Conservation (phyloP, 2,888 invertebrate genomes). For the Busseola fusca region DNA sequence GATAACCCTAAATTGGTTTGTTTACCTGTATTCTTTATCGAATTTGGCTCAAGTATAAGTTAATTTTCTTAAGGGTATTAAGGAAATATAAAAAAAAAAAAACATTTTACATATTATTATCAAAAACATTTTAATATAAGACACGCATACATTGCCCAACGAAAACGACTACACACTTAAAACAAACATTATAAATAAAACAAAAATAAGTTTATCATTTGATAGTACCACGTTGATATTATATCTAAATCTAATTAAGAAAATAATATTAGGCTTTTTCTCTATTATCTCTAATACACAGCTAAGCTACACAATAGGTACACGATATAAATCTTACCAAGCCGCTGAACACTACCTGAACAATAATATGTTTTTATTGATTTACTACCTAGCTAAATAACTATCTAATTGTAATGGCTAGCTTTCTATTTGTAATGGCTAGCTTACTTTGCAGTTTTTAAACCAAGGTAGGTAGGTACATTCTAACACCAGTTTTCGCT, state of each 20-base stretch:
- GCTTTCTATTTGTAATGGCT: slow-evolving; percentile 20
- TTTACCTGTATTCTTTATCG: too few relatives aligned
- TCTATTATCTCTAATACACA: slow-evolving; percentile 35
- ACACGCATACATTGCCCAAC: slow-evolving; percentile 22
- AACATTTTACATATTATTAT: neutral
- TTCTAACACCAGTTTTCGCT: too few relatives aligned
- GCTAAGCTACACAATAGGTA: slow-evolving; percentile 26
- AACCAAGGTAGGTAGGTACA: neutral
- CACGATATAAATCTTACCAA: slow-evolving; percentile 38
- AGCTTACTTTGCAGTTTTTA: slow-evolving; percentile 3
- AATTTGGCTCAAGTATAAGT: too few relatives aligned
- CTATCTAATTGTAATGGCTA: slow-evolving; percentile 17
- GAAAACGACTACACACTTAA: slow-evolving; percentile 11
- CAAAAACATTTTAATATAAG: slow-evolving; percentile 33
- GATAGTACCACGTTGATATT: neutral
- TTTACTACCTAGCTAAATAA: slow-evolving; percentile 13
- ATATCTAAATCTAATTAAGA: slow-evolving; percentile 15
- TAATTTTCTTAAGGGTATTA: neutral
- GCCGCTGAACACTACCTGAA: slow-evolving; percentile 24
- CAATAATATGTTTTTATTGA: slow-evolving; percentile 14
- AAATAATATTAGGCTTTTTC: slow-evolving; percentile 42
- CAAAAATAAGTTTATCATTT: slow-evolving; percentile 19
- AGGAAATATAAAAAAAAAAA: slow-evolving; percentile 12
- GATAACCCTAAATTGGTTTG: too few relatives aligned
- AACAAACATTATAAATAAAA: slow-evolving; percentile 10